A percentile compares a stretch with the other conserved stretches of the same genome.
These are phyloP conservation scores for Diprion similis DNA, from an alignment of 1,140 invertebrate genomes.

Conservation along the genomic window DNA sequence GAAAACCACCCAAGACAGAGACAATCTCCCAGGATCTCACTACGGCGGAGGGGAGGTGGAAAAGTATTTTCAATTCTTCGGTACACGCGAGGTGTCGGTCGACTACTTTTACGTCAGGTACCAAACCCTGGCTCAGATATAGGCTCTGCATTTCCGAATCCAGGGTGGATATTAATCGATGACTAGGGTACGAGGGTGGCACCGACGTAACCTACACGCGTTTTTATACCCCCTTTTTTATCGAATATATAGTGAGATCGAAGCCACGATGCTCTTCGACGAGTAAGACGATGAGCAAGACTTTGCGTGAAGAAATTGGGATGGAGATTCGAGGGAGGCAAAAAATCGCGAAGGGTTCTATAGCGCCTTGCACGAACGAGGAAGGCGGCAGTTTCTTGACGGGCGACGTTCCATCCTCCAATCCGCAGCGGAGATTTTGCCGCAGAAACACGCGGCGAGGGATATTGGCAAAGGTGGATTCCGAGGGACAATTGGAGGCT, in stretches of 20 bases:
- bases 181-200: too few species aligned
- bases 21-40: too few species aligned
- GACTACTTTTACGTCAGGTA: neutral
- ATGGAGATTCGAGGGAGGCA: neutral
- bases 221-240: neutral
- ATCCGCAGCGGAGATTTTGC: conserved; percentile 1
- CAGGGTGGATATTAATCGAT: too few species aligned
- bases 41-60: neutral
- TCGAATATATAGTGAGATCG: neutral
- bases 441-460: neutral
- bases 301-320: too few species aligned
- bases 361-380: neutral
- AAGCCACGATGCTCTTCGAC: too few species aligned
- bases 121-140: too few species aligned
- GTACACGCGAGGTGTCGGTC: neutral
- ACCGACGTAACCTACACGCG: too few species aligned
- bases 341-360: conserved; percentile 8
- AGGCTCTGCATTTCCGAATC: too few species aligned
- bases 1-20: neutral
- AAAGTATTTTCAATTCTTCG: neutral
- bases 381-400: neutral
- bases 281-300: too few species aligned
- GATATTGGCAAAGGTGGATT: neutral
- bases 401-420: neutral
- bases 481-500: neutral